Evolutionary conservation across 2,113 vertebrate genomes (phyloP).

Genomic region (Oreochromis tanganicae): DNA sequence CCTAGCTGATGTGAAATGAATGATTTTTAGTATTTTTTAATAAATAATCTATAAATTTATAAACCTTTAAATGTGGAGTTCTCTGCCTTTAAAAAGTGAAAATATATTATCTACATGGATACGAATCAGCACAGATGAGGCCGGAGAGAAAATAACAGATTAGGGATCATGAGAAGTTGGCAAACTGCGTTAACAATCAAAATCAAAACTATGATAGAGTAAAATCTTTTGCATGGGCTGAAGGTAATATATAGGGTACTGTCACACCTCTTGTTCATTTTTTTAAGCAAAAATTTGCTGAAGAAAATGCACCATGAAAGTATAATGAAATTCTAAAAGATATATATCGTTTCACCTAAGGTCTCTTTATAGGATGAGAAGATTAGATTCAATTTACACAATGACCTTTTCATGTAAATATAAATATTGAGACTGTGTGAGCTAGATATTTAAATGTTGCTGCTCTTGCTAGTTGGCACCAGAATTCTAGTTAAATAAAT

Average conservation of each 20-base stretch:
- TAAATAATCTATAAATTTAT: not conserved
- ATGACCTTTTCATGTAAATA: not conserved
- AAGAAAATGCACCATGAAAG: not conserved
- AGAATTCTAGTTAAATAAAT: not conserved
- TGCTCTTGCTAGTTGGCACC: not conserved
- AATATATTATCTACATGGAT: not conserved
- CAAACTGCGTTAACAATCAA: not conserved
- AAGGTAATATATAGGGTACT: not conserved
- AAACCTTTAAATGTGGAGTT: rapidly evolving
- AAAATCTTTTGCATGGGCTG: not conserved
- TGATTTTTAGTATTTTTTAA: not conserved
- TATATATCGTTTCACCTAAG: not conserved
- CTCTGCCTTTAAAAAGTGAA: not conserved
- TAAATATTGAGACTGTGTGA: not conserved
- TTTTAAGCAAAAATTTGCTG: not conserved
- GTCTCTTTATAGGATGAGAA: not conserved
- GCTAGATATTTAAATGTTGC: not conserved
- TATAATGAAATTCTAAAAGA: not conserved
- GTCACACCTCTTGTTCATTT: not conserved
- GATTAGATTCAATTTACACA: not conserved
- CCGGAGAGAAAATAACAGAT: not conserved
- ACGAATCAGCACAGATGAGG: not conserved
- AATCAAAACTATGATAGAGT: not conserved
- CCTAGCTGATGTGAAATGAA: not conserved
- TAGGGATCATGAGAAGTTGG: not conserved